Conservation (phyloP, 2,113 vertebrate genomes). For the Psammodynastes pulverulentus region DNA sequence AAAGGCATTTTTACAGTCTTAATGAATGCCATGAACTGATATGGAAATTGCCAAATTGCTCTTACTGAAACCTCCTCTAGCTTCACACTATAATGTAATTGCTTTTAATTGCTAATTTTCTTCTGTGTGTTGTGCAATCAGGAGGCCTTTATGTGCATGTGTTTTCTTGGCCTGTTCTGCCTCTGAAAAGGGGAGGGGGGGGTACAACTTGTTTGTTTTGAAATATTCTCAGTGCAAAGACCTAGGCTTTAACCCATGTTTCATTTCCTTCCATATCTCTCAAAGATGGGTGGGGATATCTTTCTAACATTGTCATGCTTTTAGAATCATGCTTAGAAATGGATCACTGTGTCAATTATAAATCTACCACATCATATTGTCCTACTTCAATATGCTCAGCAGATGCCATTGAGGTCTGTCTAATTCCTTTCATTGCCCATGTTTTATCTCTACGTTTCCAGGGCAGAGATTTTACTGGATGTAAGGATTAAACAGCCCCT, state of each 20-base stretch:
- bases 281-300: not conserved
- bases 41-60: constrained; percentile 28
- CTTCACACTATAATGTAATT: constrained; percentile 27
- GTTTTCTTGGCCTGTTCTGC: not conserved
- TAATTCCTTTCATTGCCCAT: not conserved
- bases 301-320: not conserved
- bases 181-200: not conserved
- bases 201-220: not conserved
- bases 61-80: constrained; percentile 29
- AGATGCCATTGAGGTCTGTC: not conserved
- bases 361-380: not conserved
- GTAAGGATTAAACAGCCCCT: not conserved
- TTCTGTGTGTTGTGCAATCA: constrained; percentile 18
- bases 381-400: not conserved
- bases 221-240: not conserved
- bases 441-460: not conserved
- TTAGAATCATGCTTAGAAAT: not conserved
- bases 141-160: constrained; percentile 1
- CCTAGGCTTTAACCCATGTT: not conserved
- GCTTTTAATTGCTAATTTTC: constrained; percentile 30
- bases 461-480: not conserved
- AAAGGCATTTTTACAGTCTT: constrained; percentile 17
- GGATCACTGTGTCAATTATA: not conserved
- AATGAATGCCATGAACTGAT: constrained; percentile 31
- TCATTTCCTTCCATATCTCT: not conserved